phyloP scores from a whole-genome alignment of 2,888 invertebrate genomes.

The Euplagia quadripunctaria region DNA sequence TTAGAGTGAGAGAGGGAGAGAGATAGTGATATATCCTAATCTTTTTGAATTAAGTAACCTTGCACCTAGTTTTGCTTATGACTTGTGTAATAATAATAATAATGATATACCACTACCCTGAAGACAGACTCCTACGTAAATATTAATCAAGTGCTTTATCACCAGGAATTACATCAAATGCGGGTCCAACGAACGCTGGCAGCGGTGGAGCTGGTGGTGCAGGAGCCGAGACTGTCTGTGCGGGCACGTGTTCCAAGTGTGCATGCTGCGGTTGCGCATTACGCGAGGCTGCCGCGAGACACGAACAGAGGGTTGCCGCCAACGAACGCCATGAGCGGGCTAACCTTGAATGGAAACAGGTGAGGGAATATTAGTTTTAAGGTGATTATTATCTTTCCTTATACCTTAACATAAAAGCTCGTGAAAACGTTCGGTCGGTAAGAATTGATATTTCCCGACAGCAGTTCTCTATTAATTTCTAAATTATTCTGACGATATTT shows the following conservation, averaged over 20 bases:
- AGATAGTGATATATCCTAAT: too few relatives aligned
- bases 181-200: slow-evolving; percentile 42
- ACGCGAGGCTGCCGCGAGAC: slow-evolving; percentile 93
- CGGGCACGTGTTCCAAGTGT: slow-evolving; percentile 70
- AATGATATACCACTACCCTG: too few relatives aligned
- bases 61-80: too few relatives aligned
- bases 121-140: background rate
- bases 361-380: slow-evolving; percentile 54
- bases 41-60: too few relatives aligned
- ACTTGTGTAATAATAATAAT: background rate
- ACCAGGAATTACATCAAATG: slow-evolving; percentile 35
- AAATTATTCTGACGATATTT: background rate
- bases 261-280: slow-evolving; percentile 85
- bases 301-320: slow-evolving; percentile 92
- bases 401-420: background rate
- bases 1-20: too few relatives aligned
- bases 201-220: slow-evolving; percentile 6
- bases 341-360: slow-evolving; percentile 93
- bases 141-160: background rate
- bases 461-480: background rate
- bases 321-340: slow-evolving; percentile 93
- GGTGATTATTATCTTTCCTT: background rate
- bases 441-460: background rate
- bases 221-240: slow-evolving; percentile 52
- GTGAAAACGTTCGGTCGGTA: background rate